Evolutionary conservation across 2,888 invertebrate genomes (phyloP).

Genomic region (Pecten maximus): DNA sequence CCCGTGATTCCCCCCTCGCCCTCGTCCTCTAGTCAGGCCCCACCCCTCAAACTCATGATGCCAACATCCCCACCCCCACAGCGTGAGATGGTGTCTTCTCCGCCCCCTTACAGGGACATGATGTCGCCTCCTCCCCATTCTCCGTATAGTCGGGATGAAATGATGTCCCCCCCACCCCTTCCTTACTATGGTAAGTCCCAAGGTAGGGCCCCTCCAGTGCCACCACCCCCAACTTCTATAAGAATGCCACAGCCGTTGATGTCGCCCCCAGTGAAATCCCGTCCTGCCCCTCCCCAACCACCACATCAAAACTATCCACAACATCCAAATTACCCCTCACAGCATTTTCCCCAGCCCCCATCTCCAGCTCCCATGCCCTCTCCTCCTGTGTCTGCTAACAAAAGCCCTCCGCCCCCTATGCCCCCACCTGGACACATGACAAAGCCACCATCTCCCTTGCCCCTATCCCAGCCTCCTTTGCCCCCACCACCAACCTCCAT

Average conservation of each 20-base stretch:
- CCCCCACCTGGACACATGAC: constrained; percentile 52
- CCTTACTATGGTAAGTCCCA: constrained; percentile 17
- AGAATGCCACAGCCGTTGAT: constrained; percentile 22
- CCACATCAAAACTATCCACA: constrained; percentile 22
- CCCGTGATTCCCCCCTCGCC: constrained; percentile 48
- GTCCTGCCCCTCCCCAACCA: constrained; percentile 39
- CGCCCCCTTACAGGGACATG: constrained; percentile 47
- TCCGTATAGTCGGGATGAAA: constrained; percentile 6
- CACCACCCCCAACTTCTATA: constrained; percentile 35
- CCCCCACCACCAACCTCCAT: constrained; percentile 46
- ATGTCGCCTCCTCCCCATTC: constrained; percentile 52
- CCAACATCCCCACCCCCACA: constrained; percentile 56
- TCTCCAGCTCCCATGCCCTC: constrained; percentile 52
- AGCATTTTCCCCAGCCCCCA: constrained; percentile 37
- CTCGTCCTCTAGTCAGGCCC: constrained; percentile 38
- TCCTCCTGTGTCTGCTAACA: constrained; percentile 56
- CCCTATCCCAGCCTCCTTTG: constrained; percentile 48
- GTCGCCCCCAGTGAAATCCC: constrained; percentile 37
- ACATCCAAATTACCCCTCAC: constrained; percentile 12
- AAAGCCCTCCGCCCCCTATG: constrained; percentile 48
- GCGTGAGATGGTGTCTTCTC: constrained; percentile 41
- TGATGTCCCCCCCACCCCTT: constrained; percentile 8
- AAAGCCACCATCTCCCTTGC: constrained; percentile 51
- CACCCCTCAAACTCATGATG: constrained; percentile 38
- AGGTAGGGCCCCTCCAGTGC: background rate